Evolutionary conservation across 2,888 invertebrate species (phyloP).

Genomic region (Norana najaformis): DNA sequence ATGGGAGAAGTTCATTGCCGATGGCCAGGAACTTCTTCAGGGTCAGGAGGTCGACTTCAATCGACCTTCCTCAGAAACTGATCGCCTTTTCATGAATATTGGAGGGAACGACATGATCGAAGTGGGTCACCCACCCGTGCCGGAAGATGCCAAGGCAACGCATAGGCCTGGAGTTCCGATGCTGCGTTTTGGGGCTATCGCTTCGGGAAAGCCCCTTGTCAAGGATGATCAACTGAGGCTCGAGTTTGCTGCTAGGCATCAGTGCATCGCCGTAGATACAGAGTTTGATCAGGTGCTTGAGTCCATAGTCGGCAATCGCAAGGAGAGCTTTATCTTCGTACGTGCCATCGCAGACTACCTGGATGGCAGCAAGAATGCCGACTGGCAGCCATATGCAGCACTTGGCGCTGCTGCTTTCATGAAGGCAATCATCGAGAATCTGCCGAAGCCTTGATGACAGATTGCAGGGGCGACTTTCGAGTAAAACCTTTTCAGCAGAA

Average conservation of each 20-base stretch:
- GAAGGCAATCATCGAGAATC: slow-evolving; percentile 75
- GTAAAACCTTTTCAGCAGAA: neutral
- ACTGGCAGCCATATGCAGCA: slow-evolving; percentile 95
- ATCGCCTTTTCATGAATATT: slow-evolving; percentile 60
- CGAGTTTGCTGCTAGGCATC: slow-evolving; percentile 73
- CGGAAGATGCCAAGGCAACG: slow-evolving; percentile 46
- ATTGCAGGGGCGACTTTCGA: neutral
- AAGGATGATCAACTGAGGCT: slow-evolving; percentile 68
- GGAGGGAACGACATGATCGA: slow-evolving; percentile 61
- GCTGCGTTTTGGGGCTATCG: slow-evolving; percentile 78
- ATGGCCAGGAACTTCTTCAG: slow-evolving; percentile 62
- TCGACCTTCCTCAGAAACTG: slow-evolving; percentile 55
- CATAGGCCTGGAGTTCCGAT: slow-evolving; percentile 48
- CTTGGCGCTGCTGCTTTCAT: slow-evolving; percentile 89
- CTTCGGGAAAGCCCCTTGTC: slow-evolving; percentile 80
- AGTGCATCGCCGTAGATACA: slow-evolving; percentile 75
- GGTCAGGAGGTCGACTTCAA: slow-evolving; percentile 55
- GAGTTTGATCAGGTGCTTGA: slow-evolving; percentile 96
- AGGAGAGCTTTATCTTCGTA: slow-evolving; percentile 76
- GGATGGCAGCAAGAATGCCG: slow-evolving; percentile 84
- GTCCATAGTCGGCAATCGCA: slow-evolving; percentile 71
- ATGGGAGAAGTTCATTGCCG: slow-evolving; percentile 72
- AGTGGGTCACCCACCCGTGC: slow-evolving; percentile 60
- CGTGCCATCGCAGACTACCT: slow-evolving; percentile 88
- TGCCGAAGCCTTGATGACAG: slow-evolving; percentile 42